phyloP scores from a whole-genome alignment of 2,888 invertebrate genomes.

The Molanna angustata region DNA sequence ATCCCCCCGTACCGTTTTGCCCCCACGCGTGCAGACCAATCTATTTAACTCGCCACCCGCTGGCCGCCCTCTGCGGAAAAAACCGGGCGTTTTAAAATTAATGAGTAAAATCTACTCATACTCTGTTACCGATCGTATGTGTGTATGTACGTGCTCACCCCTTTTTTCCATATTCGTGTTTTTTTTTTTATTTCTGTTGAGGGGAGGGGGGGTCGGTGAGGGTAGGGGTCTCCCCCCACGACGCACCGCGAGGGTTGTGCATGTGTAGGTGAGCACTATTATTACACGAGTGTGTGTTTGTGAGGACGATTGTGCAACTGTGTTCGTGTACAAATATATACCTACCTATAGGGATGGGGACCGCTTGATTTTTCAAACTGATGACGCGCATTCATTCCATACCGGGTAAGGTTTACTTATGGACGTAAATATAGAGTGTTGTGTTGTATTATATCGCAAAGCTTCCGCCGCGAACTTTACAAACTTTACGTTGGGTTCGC shows the following conservation, averaged over 20 bases:
- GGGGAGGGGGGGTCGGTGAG: constrained; percentile 36
- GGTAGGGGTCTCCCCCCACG: constrained; percentile 27
- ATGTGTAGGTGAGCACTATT: constrained; percentile 50
- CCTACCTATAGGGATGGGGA: constrained; percentile 39
- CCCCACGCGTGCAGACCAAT: constrained; percentile 56
- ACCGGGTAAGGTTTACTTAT: constrained; percentile 50
- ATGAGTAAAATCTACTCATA: constrained; percentile 60
- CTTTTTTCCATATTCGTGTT: constrained; percentile 31
- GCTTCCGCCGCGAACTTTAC: background rate
- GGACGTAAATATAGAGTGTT: constrained; percentile 40
- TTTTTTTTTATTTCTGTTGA: constrained; percentile 36
- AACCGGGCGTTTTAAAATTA: constrained; percentile 60
- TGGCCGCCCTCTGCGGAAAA: constrained; percentile 45
- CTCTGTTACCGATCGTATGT: constrained; percentile 33
- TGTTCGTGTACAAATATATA: constrained; percentile 41
- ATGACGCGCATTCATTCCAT: constrained; percentile 60
- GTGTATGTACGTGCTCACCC: constrained; percentile 25
- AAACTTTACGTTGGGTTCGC: background rate
- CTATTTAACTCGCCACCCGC: constrained; percentile 46
- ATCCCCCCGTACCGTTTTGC: constrained; percentile 36
- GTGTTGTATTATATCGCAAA: constrained; percentile 12
- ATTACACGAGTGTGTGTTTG: too few species aligned
- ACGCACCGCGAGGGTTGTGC: constrained; percentile 53
- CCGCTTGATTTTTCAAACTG: constrained; percentile 57
- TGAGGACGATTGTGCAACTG: constrained; percentile 14